Percentiles rank a stretch among this genome's conserved stretches.
Evolutionary conservation across 2,113 vertebrate species (phyloP).

Genomic region (Cavia porcellus): DNA sequence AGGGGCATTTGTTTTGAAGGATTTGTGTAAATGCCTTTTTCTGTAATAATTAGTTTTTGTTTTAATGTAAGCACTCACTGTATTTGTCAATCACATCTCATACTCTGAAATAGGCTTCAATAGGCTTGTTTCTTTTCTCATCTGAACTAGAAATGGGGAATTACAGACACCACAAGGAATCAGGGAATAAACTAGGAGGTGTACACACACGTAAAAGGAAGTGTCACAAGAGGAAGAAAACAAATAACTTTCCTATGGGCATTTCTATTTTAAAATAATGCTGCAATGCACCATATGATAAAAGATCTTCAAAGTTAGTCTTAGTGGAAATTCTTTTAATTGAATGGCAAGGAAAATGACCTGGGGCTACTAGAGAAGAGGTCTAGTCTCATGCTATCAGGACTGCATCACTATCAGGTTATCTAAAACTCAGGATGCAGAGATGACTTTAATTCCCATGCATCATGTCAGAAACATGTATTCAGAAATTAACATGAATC

Average conservation of each 20-base stretch:
- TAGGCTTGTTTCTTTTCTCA: not conserved
- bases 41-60: not conserved
- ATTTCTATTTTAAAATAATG: slow-evolving; percentile 66
- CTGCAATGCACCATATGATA: not conserved
- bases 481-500: slow-evolving; percentile 53
- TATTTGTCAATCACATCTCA: not conserved
- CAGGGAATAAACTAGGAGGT: not conserved
- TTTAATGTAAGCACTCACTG: not conserved
- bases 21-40: not conserved
- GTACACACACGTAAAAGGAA: not conserved
- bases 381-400: slow-evolving; percentile 57
- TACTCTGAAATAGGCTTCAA: not conserved
- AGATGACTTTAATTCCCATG: slow-evolving; percentile 39
- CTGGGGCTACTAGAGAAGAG: slow-evolving; percentile 72
- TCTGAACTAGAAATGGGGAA: not conserved
- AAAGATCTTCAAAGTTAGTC: slow-evolving; percentile 68
- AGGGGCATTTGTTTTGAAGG: not conserved
- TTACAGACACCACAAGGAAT: not conserved
- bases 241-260: slow-evolving; percentile 18
- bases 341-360: slow-evolving; percentile 86
- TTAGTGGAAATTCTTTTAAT: slow-evolving; percentile 85
- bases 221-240: slow-evolving; percentile 5
- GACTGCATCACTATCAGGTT: slow-evolving; percentile 29
- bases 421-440: slow-evolving; percentile 73
- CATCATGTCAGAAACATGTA: slow-evolving; percentile 29